Percentiles rank a stretch among this genome's conserved stretches.
Evolutionary conservation across 1,140 invertebrate genomes (phyloP).

Genomic region (Tribolium castaneum): DNA sequence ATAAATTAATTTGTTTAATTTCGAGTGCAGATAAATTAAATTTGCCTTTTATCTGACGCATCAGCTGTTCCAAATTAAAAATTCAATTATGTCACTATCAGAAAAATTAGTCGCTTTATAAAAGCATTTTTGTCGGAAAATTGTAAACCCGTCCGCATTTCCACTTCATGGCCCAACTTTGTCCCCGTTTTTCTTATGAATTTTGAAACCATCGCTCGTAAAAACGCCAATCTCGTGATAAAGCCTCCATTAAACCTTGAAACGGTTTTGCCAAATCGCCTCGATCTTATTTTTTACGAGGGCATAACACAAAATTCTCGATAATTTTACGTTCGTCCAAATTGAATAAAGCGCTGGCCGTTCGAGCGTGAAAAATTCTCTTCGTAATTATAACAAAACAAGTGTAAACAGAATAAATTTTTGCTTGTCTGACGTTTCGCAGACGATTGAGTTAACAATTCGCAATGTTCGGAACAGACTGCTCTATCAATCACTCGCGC

Average conservation of each 20-base stretch:
- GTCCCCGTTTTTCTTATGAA: not conserved
- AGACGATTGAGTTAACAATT: constrained; percentile 30
- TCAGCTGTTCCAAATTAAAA: too few species aligned
- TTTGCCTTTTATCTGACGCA: too few species aligned
- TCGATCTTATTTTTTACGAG: constrained; percentile 16
- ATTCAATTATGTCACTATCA: too few species aligned
- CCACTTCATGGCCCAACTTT: too few species aligned
- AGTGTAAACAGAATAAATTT: constrained; percentile 14
- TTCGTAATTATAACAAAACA: constrained; percentile 11
- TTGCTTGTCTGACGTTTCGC: not conserved
- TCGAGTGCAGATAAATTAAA: too few species aligned
- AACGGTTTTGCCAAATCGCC: not conserved
- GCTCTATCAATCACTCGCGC: constrained; percentile 5
- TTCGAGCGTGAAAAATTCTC: not conserved
- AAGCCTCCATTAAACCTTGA: not conserved
- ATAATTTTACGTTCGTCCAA: constrained; percentile 14
- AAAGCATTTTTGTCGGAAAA: too few species aligned
- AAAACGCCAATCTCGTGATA: constrained; percentile 25
- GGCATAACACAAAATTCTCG: constrained; percentile 3
- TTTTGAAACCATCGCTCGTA: constrained; percentile 4
- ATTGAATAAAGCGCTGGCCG: not conserved
- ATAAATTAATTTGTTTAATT: too few species aligned
- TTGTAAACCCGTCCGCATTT: too few species aligned
- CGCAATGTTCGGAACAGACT: not conserved
- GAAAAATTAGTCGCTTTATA: too few species aligned